Conservation (phyloP, 2,797 vertebrate species). For the Characodon lateralis region DNA sequence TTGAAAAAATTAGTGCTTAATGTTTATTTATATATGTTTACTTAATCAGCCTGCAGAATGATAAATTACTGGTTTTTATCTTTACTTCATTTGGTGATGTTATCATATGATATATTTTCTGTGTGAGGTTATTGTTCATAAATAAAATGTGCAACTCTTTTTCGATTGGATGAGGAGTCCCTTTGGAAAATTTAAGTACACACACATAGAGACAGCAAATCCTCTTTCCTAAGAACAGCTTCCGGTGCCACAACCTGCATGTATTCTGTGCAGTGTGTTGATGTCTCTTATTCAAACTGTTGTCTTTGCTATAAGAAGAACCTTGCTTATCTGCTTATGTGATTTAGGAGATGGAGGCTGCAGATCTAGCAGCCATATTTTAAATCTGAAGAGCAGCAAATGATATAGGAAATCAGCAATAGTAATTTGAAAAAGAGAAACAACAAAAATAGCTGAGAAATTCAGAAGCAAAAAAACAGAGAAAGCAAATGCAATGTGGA, state of each 20-base stretch:
- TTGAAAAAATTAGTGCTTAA: no score
- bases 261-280: neutral
- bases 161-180: no score
- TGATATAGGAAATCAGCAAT: no score
- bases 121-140: neutral
- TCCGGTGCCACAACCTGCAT: neutral
- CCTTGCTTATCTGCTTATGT: neutral
- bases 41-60: neutral
- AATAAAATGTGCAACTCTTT: neutral
- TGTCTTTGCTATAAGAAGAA: neutral
- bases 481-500: neutral
- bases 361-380: no score
- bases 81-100: neutral
- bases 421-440: no score
- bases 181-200: neutral
- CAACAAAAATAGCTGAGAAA: neutral
- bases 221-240: neutral
- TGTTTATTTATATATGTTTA: neutral
- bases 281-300: neutral
- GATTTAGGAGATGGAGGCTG: neutral
- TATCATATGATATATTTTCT: conserved; percentile 4
- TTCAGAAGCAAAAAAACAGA: neutral
- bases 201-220: neutral
- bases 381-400: no score
- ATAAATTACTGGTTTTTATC: neutral